Evolutionary conservation across 2,888 invertebrate species (phyloP), one percentile per base, ranked within the genome.

Genomic region (Calameuta pallipes): DNA sequence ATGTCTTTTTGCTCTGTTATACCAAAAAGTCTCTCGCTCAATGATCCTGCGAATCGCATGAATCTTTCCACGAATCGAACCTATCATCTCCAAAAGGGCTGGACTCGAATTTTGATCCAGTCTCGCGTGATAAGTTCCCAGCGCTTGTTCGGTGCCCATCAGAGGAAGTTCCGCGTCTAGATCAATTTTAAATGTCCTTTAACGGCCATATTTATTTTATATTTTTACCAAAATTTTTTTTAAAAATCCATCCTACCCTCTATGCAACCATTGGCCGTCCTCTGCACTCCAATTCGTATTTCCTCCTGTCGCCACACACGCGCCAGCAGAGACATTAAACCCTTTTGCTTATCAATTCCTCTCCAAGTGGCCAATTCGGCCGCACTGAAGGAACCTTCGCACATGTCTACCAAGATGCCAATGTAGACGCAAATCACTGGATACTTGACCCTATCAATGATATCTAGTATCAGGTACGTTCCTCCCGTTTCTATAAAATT

Each of bases 301-400:
- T 92, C 92, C 83, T 93, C 92, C 33, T 92, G 88, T 73, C 92
- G 87, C 89, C 93, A 93, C 75, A 92, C 85, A 76, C 84, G 87
- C 74, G 92, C 86, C 36, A 93, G 80, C 69, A 93, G 82, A 0
- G 92, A 88, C 74, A 91, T 79, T 11, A 93, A 83, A 30, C 89
- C 90, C 68, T 85, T 87, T 30, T 86, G 82, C 73, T 88, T 90
- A 75, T 87, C 86, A 15, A 83, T 85, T 4, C 89, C 87, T 80
- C 92, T 88, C 93, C 93, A 93, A 1, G 93, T 92, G 36, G 92
- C 90, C 33, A 93, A 83, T 83, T 92, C 92, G 1, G 91, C 89
- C 2, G 92, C 86, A 73, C 91, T 91, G 13, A 85, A 84, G 9
- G 85, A 86, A 75, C 86, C 86, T 69, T 92, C 89, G 77, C 91